phyloP scores from a whole-genome alignment of 2,113 vertebrate genomes.

The Brachypteracias leptosomus region DNA sequence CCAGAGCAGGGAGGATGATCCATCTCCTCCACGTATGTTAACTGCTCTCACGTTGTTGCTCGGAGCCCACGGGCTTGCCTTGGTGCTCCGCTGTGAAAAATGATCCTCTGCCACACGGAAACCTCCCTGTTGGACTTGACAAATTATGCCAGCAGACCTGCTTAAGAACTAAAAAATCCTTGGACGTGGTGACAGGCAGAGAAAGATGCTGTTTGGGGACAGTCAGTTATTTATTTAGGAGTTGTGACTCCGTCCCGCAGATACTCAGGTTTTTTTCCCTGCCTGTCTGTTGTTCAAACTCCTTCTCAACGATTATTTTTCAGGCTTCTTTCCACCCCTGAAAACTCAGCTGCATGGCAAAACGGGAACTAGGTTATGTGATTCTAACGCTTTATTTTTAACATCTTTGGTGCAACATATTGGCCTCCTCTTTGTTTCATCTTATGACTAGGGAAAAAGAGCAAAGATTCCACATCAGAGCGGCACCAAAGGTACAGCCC shows the following conservation, averaged over 20 bases:
- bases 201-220: background rate
- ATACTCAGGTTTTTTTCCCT: background rate
- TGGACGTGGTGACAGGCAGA: slow-evolving; percentile 43
- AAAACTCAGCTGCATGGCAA: slow-evolving; percentile 8
- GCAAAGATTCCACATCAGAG: background rate
- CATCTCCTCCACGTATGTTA: background rate
- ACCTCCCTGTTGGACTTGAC: slow-evolving; percentile 38
- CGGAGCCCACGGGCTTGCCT: background rate
- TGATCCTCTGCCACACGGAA: background rate
- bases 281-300: background rate
- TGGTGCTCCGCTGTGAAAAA: slow-evolving; percentile 15
- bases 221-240: slow-evolving; percentile 31
- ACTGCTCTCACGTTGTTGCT: slow-evolving; percentile 34
- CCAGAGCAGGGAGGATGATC: slow-evolving; percentile 17
- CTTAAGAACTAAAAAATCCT: slow-evolving; percentile 65
- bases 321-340: slow-evolving; percentile 24
- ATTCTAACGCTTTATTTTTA: slow-evolving; percentile 64
- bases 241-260: background rate
- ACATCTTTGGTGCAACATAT: slow-evolving; percentile 51
- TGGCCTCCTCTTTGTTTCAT: slow-evolving; percentile 57
- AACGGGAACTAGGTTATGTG: slow-evolving; percentile 44
- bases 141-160: slow-evolving; percentile 64
- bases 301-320: slow-evolving; percentile 19
- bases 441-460: slow-evolving; percentile 44
- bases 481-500: background rate